phyloP scores from a whole-genome alignment of 2,797 vertebrate genomes.

The Eulemur coronatus region DNA sequence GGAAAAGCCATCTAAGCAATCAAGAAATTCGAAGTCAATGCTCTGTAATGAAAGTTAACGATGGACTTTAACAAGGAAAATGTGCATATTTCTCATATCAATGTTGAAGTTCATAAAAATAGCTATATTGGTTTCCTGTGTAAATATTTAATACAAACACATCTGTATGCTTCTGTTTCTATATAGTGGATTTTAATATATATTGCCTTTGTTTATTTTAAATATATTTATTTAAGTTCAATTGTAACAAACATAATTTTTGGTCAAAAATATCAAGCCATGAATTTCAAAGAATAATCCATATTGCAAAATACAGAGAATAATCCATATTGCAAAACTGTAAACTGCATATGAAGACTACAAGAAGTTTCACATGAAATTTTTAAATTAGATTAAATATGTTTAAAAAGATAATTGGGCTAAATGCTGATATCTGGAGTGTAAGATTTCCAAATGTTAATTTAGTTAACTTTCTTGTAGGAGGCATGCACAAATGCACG shows the following conservation, averaged over 20 bases:
- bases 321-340: not conserved
- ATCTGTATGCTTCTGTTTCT: not conserved
- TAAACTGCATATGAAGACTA: not conserved
- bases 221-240: constrained; percentile 41
- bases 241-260: not conserved
- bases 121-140: not conserved
- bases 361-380: not conserved
- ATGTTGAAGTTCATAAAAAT: not conserved
- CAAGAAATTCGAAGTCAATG: not conserved
- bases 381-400: constrained; percentile 75
- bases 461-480: not conserved
- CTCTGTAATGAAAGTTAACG: not conserved
- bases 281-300: not conserved
- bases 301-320: not conserved
- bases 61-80: not conserved
- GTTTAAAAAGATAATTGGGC: constrained; percentile 31
- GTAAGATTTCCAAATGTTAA: constrained; percentile 26
- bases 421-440: constrained; percentile 24
- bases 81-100: not conserved
- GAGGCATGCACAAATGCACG: not conserved
- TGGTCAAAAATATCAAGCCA: not conserved
- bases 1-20: not conserved
- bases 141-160: constrained; percentile 34
- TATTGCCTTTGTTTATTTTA: not conserved
- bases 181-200: not conserved